A percentile compares a stretch with the other conserved stretches of the same genome.
Evolutionary conservation across 2,113 vertebrate genomes (phyloP).

Genomic region (Ceuthmochares aereus): DNA sequence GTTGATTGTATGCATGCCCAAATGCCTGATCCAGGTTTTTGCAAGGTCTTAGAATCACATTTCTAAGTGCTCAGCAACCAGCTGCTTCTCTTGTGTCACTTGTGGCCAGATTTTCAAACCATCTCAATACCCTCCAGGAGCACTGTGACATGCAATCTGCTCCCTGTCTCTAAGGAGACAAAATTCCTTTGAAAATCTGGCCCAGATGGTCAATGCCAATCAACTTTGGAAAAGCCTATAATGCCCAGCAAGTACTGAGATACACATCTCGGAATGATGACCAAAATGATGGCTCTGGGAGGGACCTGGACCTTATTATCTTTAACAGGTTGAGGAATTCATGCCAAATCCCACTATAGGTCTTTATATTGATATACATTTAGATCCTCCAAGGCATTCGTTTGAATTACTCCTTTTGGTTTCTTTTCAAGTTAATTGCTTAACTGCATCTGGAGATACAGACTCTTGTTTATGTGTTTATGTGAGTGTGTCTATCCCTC

Average conservation of each 20-base stretch:
- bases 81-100: constrained; percentile 35
- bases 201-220: neutral
- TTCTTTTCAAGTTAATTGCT: neutral
- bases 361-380: neutral
- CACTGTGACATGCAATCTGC: constrained; percentile 47
- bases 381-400: neutral
- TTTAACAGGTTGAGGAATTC: neutral
- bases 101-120: constrained; percentile 5
- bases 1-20: neutral
- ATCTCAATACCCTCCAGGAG: constrained; percentile 22
- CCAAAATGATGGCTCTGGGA: rapidly evolving
- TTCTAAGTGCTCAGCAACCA: constrained; percentile 2
- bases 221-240: neutral
- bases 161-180: constrained; percentile 10
- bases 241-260: neutral
- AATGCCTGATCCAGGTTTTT: neutral
- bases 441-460: neutral
- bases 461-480: neutral
- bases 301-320: neutral
- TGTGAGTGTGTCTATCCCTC: neutral
- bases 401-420: neutral
- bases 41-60: neutral
- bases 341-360: neutral
- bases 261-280: rapidly evolving
- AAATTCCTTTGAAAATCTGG: neutral